A percentile compares a stretch with the other conserved stretches of the same genome.
phyloP scores from a whole-genome alignment of 2,888 invertebrate genomes.

The Phaedon cochleariae region DNA sequence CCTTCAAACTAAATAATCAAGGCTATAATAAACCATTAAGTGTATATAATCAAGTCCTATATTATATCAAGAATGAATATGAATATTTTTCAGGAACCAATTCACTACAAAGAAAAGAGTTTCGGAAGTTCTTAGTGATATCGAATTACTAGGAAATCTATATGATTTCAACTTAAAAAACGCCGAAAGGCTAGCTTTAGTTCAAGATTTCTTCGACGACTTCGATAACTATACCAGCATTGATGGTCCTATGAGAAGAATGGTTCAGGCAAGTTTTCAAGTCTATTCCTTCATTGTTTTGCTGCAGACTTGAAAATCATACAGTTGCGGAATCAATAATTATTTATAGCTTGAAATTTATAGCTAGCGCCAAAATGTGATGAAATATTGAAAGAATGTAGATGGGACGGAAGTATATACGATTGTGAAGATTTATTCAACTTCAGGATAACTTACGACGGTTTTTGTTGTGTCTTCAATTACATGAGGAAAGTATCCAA shows the following conservation, averaged over 20 bases:
- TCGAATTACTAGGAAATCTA: slow-evolving; percentile 51
- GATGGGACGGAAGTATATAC: slow-evolving; percentile 59
- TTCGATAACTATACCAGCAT: slow-evolving; percentile 25
- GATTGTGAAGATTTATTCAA: slow-evolving; percentile 63
- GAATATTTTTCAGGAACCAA: slow-evolving; percentile 22
- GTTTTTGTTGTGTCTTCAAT: slow-evolving; percentile 65
- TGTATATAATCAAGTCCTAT: too few relatives aligned
- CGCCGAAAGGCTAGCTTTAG: slow-evolving; percentile 19
- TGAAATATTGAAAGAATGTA: slow-evolving; percentile 64
- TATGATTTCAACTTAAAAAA: slow-evolving; percentile 46
- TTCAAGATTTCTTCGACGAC: slow-evolving; percentile 41
- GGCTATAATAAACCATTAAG: too few relatives aligned
- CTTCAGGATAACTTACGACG: slow-evolving; percentile 64
- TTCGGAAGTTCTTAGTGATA: slow-evolving; percentile 25
- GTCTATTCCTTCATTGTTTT: too few relatives aligned
- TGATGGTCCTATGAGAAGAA: slow-evolving; percentile 15
- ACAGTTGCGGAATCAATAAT: too few relatives aligned
- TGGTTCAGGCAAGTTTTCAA: slow-evolving; percentile 27
- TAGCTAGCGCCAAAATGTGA: slow-evolving; percentile 62
- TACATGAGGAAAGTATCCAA: slow-evolving; percentile 35
- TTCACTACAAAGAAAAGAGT: slow-evolving; percentile 15
- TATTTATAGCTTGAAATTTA: too few relatives aligned
- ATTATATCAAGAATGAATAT: too few relatives aligned
- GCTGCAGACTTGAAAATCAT: too few relatives aligned
- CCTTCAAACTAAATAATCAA: too few relatives aligned